Base-by-base conservation (phyloP, 2,113 vertebrate species). In the Otis tarda region DNA sequence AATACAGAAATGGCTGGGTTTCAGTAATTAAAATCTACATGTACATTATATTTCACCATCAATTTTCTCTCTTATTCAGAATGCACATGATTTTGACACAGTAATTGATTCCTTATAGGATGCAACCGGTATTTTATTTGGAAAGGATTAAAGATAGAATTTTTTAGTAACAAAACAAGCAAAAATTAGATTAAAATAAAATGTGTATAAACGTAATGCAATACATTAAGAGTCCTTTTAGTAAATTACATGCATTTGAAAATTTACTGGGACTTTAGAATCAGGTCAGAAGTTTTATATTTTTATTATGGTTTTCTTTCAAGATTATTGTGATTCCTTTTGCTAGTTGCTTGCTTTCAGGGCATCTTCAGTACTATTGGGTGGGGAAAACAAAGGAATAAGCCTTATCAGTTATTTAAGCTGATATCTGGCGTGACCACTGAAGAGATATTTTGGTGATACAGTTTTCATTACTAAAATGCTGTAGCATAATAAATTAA, bases 401-500 rank as follows among this genome's bases (percentile, higher is more conserved):
- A 95, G 56, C 82, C 87, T 98, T 98, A 98, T 98, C 94, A 4
- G 96, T 88, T 95, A 93, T 96, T 97, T 95, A 93, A 97, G 98
- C 97, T 98, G 94, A 94, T 98, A 98, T 98, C 98, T 98, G 98
- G 97, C 98, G 98, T 97, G 93, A 96, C 90, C 79, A 86, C 98
- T 97, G 98, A 98, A 98, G 96, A 98, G 97, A 98, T 98, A 91
- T 97, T 98, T 97, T 97, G 97, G 91, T 94, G 97, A 98, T 98
- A 95, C 90, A 90, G 95, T 97, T 98, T 98, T 97, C 97, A 97
- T 98, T 97, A 97, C 96, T 97, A 98, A 97, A 97, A 97, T 79
- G 90, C 95, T 97, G 97, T 97, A 95, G 96, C 78, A 97, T 97
- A 98, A 97, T 98, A 98, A 98, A 98, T 98, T 98, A 98, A 98